Evolutionary conservation across 2,113 vertebrate species (phyloP).

Genomic region (Cochlearius cochlearius): DNA sequence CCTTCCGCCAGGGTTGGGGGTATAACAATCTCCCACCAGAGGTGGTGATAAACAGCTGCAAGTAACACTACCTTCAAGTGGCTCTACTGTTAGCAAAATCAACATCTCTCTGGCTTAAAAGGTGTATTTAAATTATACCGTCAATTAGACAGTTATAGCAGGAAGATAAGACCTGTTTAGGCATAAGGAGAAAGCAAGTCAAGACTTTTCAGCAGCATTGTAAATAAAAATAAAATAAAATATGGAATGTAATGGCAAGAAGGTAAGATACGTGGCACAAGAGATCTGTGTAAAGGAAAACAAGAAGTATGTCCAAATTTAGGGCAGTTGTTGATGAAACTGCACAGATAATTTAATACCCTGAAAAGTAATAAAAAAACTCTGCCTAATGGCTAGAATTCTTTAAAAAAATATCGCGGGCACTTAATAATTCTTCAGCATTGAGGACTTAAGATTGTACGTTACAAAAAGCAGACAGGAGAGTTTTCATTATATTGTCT

Average conservation of each 20-base stretch:
- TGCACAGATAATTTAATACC: neutral
- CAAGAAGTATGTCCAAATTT: neutral
- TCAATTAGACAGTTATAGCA: neutral
- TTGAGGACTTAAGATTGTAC: neutral
- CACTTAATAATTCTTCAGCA: neutral
- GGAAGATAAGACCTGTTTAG: neutral
- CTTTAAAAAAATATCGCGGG: neutral
- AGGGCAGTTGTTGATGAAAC: neutral
- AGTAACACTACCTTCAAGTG: neutral
- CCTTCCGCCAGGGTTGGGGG: neutral
- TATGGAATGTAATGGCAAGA: neutral
- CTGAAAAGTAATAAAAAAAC: neutral
- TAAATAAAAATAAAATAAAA: neutral
- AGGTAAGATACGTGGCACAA: neutral
- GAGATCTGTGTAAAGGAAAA: neutral
- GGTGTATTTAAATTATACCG: neutral
- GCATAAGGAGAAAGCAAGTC: neutral
- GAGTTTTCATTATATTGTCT: neutral
- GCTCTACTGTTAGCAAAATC: neutral
- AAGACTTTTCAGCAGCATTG: neutral
- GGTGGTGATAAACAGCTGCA: neutral
- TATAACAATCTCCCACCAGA: neutral
- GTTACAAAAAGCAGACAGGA: neutral
- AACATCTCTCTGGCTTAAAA: neutral
- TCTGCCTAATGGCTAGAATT: neutral